These are phyloP conservation scores for Dromiciops gliroides DNA, from an alignment of 2,113 vertebrate genomes.

Conservation along the genomic window DNA sequence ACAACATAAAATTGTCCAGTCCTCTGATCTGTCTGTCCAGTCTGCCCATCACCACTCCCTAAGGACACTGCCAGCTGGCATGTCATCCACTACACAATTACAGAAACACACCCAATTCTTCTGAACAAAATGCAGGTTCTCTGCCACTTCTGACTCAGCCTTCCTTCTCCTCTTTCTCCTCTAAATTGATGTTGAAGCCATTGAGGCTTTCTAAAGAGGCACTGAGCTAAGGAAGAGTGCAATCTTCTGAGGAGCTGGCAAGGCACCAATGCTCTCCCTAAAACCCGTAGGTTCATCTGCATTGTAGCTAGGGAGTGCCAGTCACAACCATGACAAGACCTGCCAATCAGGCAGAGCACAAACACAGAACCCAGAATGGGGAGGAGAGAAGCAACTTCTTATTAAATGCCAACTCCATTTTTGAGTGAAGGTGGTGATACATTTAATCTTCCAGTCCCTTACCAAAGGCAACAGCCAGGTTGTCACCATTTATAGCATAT, in stretches of 20 bases:
- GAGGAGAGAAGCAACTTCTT: neutral
- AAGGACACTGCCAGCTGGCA: neutral
- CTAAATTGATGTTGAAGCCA: neutral
- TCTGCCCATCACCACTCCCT: neutral
- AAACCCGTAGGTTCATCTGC: slow-evolving; percentile 2
- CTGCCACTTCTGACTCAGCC: neutral
- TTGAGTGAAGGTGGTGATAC: neutral
- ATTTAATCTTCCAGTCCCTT: slow-evolving; percentile 16
- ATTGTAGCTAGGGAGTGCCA: slow-evolving; percentile 26
- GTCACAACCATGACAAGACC: slow-evolving; percentile 35
- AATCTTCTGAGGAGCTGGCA: neutral
- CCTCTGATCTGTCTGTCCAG: too few species aligned
- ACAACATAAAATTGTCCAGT: neutral
- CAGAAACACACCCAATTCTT: neutral
- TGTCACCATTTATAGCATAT: neutral
- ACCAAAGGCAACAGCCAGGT: slow-evolving; percentile 14
- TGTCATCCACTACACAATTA: neutral
- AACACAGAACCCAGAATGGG: neutral
- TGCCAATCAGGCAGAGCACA: slow-evolving; percentile 23
- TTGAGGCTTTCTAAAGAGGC: neutral
- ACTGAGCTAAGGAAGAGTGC: neutral
- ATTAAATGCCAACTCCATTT: neutral
- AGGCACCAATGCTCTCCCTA: neutral
- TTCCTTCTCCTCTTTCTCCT: neutral
- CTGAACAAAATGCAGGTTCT: neutral